These are phyloP conservation scores for Lamproptera curius DNA, from an alignment of 2,888 invertebrate species.

Conservation along the genomic window DNA sequence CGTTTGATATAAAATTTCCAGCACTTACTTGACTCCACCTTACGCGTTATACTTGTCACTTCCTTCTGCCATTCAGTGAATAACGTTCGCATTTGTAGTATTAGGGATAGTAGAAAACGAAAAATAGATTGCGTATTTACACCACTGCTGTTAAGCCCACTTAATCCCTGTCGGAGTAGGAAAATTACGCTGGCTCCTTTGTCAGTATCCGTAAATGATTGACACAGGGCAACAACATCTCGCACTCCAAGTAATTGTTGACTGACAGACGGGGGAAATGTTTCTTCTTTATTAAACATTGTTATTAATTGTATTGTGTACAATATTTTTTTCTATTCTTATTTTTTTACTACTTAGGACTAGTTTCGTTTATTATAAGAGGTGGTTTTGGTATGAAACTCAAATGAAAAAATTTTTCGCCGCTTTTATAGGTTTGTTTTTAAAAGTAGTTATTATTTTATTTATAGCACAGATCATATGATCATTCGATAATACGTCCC, in stretches of 20 bases:
- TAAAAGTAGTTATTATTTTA: not conserved
- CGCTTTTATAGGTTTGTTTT: not conserved
- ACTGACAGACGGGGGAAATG: conserved; percentile 3
- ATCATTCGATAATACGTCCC: not conserved
- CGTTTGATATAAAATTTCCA: too few relatives aligned
- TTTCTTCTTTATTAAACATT: not conserved
- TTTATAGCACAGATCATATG: not conserved
- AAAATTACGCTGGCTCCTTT: conserved; percentile 19
- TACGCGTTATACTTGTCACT: too few relatives aligned
- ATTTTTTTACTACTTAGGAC: not conserved
- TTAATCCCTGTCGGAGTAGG: conserved; percentile 25
- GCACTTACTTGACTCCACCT: too few relatives aligned
- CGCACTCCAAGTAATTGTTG: conserved; percentile 3
- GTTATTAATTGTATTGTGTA: not conserved
- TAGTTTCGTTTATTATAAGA: not conserved
- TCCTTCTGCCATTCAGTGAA: too few relatives aligned
- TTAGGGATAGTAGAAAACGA: too few relatives aligned
- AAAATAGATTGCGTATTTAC: too few relatives aligned
- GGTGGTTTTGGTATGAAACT: not conserved
- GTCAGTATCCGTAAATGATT: not conserved
- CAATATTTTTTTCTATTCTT: not conserved
- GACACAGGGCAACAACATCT: conserved; percentile 11
- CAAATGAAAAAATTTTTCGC: not conserved
- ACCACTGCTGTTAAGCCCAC: not conserved
- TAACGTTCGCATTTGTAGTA: too few relatives aligned